Base-by-base conservation (phyloP, 2,888 invertebrate genomes). In the Antheraea assamensis region DNA sequence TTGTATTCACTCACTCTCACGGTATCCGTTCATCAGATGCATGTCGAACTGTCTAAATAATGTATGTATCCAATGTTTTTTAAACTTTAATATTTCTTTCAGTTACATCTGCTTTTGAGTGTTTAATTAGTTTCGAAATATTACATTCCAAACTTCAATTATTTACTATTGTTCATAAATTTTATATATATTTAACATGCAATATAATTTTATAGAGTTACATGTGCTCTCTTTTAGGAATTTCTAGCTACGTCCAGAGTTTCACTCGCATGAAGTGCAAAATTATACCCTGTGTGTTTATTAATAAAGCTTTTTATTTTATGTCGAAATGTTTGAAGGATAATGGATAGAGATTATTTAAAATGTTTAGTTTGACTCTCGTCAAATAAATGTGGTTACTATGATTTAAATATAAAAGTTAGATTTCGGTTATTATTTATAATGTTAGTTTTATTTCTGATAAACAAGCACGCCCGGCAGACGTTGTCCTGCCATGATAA, bases 1-100 rank as follows among this genome's bases (percentile, higher is more conserved):
- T 83, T 79, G 84, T 85, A 87, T 87, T 88, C 88, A 87, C 85
- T 88, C 88, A 87, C 85, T 90, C 87, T 88, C 88, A 83, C 82
- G 79, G 78, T 79, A 84, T 83, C 81, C 82, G 76, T 73, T 82
- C 81, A 77, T 79, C 82, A 79, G 73, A 72, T 71, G n/a, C 27
- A 71, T 5, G 64, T 64, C 30, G 27, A 17, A 30, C 15, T 64
- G 21, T 27, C 49, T 71, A 35, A 35, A 64, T 31, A 71, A 71
- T 73, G n/a, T 35, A 55, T 58, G 55, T 42, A n/a, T 70, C n/a
- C 35, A 58, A 58, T 42, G 27, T 35, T 17, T 64, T 3, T 64
- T 30, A 4, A 30, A 64, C 1, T 30, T 64, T 5, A 2, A 19
- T 15, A 17, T 64, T 64, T 30, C 17, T 64, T 19, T 30, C 17